A percentile compares a stretch with the other conserved stretches of the same genome.
phyloP scores from a whole-genome alignment of 2,888 invertebrate species.

The Busseola fusca region DNA sequence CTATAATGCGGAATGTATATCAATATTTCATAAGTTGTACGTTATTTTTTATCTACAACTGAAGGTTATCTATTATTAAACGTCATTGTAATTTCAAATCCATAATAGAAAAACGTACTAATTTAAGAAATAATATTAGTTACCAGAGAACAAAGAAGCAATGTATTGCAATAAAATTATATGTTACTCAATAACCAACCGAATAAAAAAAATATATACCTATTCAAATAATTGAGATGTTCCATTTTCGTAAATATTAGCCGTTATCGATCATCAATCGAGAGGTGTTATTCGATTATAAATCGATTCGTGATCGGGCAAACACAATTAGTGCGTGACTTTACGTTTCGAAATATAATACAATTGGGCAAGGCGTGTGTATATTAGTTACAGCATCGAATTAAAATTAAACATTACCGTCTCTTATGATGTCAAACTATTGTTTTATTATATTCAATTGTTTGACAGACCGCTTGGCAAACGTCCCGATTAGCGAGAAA shows the following conservation, averaged over 20 bases:
- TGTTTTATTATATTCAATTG: not conserved
- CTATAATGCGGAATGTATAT: no score
- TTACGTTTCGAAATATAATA: constrained; percentile 67
- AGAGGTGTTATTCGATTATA: constrained; percentile 60
- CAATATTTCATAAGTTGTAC: constrained; percentile 43
- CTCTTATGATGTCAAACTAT: constrained; percentile 27
- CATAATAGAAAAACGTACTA: constrained; percentile 24
- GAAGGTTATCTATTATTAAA: constrained; percentile 42
- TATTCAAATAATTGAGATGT: constrained; percentile 64
- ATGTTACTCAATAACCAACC: constrained; percentile 39
- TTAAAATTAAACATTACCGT: constrained; percentile 55
- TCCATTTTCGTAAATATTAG: constrained; percentile 50
- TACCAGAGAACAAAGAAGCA: constrained; percentile 8
- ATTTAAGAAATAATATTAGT: constrained; percentile 7
- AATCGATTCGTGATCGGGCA: constrained; percentile 66
- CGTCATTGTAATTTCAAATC: constrained; percentile 28
- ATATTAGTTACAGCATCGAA: constrained; percentile 63
- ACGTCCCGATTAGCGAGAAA: not conserved
- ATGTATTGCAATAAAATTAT: constrained; percentile 30
- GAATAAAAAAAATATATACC: constrained; percentile 28
- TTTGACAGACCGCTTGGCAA: not conserved
- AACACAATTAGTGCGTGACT: constrained; percentile 74
- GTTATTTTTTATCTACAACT: constrained; percentile 20
- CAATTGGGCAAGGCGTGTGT: constrained; percentile 59
- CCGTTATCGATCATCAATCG: constrained; percentile 56